Base-by-base conservation (phyloP, 2,113 vertebrate genomes). In the Myiozetetes cayanensis region DNA sequence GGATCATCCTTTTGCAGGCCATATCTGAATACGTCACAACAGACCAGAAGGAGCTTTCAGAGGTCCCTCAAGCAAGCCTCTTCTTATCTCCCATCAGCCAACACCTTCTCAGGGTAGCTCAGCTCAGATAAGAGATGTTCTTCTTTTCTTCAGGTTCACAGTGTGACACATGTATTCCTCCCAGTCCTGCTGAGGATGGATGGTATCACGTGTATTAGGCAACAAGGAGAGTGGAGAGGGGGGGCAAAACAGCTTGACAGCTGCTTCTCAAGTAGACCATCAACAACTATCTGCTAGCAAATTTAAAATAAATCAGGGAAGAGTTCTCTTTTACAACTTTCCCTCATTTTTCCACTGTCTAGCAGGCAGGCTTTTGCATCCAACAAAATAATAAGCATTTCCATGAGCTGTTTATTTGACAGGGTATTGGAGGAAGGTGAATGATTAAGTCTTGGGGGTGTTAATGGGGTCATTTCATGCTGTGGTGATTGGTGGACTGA, bases 31-130 rank as follows among this genome's bases (percentile, higher is more conserved):
- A 35, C 28, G 55, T 89, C 61, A 25, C 43, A 58, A 24, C 53
- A 90, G 49, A 22, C 59, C 63, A 44, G 58, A 56, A 96, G 86
- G 67, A 94, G 85, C 90, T 96, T 91, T 94, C 93, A 95, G 80
- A 96, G 43, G 52, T 90, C 84, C 85, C 87, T 95, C 72, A 87
- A 92, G 67, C 44, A 62, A 93, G 50, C 41, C 41, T 88, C 43
- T 76, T 66, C 41, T 31, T 96, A 97, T 97, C 95, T 96, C 71
- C 27, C 85, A 86, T 96, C 95, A 97, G 86, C 96, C 91, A 93
- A 85, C 96, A 95, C 96, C 94, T 96, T 94, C 96, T 96, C 87
- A 94, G 91, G 68, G 66, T 77, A 66, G 79, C 90, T 83, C 59
- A 82, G 75, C 88, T 94, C 59, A 80, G 97, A 97, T 96, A 96